These are phyloP conservation scores for Acheta domesticus DNA, from an alignment of 2,888 invertebrate species.

Conservation along the genomic window DNA sequence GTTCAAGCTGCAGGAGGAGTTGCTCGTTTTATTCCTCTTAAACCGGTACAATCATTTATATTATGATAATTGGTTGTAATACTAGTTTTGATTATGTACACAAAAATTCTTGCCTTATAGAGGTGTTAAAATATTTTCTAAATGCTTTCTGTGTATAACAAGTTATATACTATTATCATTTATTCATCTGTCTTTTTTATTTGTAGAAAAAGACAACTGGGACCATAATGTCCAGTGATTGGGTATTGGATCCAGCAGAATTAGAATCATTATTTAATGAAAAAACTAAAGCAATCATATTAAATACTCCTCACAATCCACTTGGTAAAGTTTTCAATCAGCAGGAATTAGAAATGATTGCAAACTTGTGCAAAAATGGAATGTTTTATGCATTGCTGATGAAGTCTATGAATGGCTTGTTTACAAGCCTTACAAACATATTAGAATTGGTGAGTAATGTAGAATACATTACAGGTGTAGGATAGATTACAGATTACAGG, in stretches of 20 bases:
- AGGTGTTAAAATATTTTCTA: too few species aligned
- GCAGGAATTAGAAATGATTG: constrained; percentile 71
- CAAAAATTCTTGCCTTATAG: too few species aligned
- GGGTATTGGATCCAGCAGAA: constrained; percentile 81
- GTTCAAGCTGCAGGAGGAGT: constrained; percentile 81
- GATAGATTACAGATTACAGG: too few species aligned
- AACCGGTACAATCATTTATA: constrained; percentile 59
- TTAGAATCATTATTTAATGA: constrained; percentile 73
- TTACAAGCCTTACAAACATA: constrained; percentile 75
- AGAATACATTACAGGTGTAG: too few species aligned
- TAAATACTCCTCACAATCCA: constrained; percentile 99
- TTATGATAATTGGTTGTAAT: not conserved
- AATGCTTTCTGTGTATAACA: too few species aligned
- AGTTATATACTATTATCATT: not conserved
- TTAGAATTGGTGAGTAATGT: constrained; percentile 74
- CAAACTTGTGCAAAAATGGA: constrained; percentile 87
- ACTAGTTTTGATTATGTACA: too few species aligned
- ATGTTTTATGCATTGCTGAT: constrained; percentile 88
- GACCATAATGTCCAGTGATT: constrained; percentile 71
- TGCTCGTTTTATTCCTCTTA: constrained; percentile 81
- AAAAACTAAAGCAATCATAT: constrained; percentile 89
- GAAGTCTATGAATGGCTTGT: constrained; percentile 99
- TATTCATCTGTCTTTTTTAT: constrained; percentile 5
- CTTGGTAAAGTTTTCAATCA: constrained; percentile 82
- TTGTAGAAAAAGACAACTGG: constrained; percentile 52